Conservation (phyloP, 2,888 invertebrate species). For the Lymantria monacha region DNA sequence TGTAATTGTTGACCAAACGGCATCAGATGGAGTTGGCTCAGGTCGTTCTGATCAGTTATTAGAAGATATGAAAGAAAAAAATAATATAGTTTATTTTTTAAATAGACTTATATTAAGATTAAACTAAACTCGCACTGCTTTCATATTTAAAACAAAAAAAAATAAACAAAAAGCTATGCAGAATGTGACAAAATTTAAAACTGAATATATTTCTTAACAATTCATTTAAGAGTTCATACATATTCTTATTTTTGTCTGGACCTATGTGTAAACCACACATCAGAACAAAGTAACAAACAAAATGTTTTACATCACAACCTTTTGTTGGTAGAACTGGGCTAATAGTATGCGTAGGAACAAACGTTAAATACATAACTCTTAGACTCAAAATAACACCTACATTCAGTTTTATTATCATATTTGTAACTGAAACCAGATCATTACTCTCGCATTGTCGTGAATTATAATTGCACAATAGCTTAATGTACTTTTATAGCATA, state of each 20-base stretch:
- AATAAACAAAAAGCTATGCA: not conserved
- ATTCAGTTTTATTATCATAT: constrained; percentile 16
- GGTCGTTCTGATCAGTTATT: no score
- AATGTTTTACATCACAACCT: constrained; percentile 28
- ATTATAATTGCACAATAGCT: no score
- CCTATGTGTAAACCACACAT: constrained; percentile 11
- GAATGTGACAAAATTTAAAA: not conserved
- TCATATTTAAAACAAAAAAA: no score
- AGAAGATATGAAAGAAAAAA: no score
- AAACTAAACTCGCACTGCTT: no score
- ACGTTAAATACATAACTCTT: constrained; percentile 13
- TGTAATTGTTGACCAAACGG: no score
- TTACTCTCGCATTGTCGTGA: constrained; percentile 17
- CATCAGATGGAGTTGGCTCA: no score
- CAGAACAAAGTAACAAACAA: constrained; percentile 18
- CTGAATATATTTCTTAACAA: not conserved
- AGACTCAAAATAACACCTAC: constrained; percentile 22
- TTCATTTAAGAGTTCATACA: not conserved
- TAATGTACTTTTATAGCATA: no score
- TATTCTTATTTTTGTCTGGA: not conserved
- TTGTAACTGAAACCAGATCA: constrained; percentile 12
- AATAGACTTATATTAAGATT: no score
- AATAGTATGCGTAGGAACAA: constrained; percentile 44
- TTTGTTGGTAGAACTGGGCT: constrained; percentile 38
- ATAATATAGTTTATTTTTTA: no score